Evolutionary conservation across 2,113 vertebrate species (phyloP).

Genomic region (Pluvianellus socialis): DNA sequence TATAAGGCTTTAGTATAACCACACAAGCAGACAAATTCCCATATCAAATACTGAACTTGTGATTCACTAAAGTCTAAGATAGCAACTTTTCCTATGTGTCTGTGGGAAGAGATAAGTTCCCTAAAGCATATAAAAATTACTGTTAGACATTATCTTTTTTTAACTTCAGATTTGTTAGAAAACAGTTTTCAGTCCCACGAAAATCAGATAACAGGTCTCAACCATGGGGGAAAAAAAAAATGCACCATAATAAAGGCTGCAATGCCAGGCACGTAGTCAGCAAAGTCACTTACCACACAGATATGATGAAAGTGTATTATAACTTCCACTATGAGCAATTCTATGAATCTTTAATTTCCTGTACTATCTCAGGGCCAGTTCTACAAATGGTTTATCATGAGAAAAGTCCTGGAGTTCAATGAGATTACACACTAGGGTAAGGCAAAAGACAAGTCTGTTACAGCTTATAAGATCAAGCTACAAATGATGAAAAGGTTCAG

Average conservation of each 20-base stretch:
- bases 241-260: neutral
- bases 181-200: neutral
- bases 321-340: constrained; percentile 14
- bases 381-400: constrained; percentile 13
- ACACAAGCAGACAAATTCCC: neutral
- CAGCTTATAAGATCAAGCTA: constrained; percentile 8
- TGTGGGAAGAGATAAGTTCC: neutral
- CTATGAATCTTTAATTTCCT: constrained; percentile 63
- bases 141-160: neutral
- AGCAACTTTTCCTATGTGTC: neutral
- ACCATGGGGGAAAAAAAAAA: neutral
- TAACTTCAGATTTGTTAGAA: neutral
- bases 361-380: constrained; percentile 4
- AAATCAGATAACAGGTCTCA: neutral
- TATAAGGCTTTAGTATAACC: neutral
- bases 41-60: neutral
- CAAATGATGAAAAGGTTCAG: neutral
- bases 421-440: constrained; percentile 36
- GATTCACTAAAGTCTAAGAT: neutral
- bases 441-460: neutral
- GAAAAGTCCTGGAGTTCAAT: constrained; percentile 31
- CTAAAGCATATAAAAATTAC: neutral
- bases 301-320: constrained; percentile 29
- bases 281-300: constrained; percentile 17
- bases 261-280: neutral